phyloP scores from a whole-genome alignment of 2,113 vertebrate genomes.

The Rhegmatorhina hoffmannsi region DNA sequence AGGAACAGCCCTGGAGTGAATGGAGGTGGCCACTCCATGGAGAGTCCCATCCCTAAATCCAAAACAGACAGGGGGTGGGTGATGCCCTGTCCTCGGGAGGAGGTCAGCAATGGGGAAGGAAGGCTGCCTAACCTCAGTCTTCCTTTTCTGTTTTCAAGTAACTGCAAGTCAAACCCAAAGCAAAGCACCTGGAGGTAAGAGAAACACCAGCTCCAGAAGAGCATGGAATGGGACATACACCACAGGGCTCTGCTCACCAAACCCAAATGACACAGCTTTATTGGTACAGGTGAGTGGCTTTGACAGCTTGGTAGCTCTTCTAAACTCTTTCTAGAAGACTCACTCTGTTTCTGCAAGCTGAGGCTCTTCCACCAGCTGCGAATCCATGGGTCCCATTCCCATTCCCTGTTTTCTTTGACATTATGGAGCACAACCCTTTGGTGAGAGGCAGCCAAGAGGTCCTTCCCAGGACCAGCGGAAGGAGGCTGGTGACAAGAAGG shows the following conservation, averaged over 20 bases:
- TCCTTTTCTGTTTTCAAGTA: not conserved
- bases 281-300: not conserved
- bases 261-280: no score
- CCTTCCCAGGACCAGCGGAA: slow-evolving; percentile 53
- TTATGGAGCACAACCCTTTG: not conserved
- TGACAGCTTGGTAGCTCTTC: not conserved
- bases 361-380: not conserved
- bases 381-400: not conserved
- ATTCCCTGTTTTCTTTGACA: not conserved
- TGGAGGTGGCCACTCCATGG: not conserved
- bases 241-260: not conserved
- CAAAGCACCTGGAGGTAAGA: not conserved
- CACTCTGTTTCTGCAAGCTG: not conserved
- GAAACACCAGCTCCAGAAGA: not conserved
- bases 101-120: not conserved
- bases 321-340: not conserved
- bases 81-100: not conserved
- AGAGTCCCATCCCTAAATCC: not conserved
- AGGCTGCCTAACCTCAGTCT: not conserved
- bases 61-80: not conserved
- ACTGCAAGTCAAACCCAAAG: not conserved
- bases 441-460: not conserved
- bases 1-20: not conserved
- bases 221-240: not conserved
- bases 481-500: not conserved